Conservation (phyloP, 2,113 vertebrate species). For the Erinaceus europaeus region DNA sequence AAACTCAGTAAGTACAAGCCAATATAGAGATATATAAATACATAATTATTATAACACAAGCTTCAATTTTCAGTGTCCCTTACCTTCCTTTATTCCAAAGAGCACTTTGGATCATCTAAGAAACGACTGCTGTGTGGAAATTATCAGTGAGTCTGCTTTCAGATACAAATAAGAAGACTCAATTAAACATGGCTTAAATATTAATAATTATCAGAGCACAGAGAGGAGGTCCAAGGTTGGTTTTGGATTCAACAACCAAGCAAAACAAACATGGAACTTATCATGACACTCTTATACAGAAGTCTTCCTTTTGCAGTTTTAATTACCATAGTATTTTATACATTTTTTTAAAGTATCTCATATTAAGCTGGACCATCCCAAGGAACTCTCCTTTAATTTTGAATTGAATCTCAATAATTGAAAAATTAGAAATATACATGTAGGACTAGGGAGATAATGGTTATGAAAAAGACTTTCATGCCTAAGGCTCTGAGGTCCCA, state of each 20-base stretch:
- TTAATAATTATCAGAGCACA: neutral
- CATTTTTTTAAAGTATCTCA: neutral
- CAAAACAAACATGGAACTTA: neutral
- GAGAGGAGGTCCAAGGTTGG: neutral
- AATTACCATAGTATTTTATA: neutral
- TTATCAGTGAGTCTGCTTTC: neutral
- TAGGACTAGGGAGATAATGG: no score
- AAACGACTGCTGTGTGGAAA: neutral
- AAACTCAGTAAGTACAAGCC: neutral
- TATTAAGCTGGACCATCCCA: slow-evolving; percentile 16
- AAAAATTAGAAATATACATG: neutral
- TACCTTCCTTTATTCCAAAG: slow-evolving; percentile 5
- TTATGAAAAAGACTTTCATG: no score
- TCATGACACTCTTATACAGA: slow-evolving; percentile 2
- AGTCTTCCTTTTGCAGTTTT: slow-evolving; percentile 18
- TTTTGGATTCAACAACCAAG: neutral
- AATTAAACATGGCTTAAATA: neutral
- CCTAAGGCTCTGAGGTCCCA: no score
- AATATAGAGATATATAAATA: slow-evolving; percentile 1
- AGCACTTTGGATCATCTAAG: neutral
- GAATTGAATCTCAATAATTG: neutral
- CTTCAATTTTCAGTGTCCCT: neutral
- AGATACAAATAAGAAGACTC: slow-evolving; percentile 37
- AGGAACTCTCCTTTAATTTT: neutral
- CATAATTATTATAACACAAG: slow-evolving; percentile 16